A percentile compares a stretch with the other conserved stretches of the same genome.
These are phyloP conservation scores for Anabacerthia variegaticeps DNA, from an alignment of 2,797 vertebrate species.

Conservation along the genomic window DNA sequence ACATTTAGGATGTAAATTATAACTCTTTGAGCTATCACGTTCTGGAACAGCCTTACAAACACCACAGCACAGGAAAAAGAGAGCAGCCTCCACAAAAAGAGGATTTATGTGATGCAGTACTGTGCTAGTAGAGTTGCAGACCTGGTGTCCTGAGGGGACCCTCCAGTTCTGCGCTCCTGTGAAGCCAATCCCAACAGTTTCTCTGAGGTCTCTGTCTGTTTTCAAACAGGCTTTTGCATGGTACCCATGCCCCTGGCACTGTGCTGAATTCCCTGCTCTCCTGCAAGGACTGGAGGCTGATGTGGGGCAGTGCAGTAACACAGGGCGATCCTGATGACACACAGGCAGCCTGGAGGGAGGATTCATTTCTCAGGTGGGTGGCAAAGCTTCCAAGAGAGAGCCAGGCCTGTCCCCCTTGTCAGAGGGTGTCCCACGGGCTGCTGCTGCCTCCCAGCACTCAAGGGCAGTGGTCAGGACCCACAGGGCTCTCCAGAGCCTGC, in stretches of 20 bases:
- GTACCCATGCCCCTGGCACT: not conserved
- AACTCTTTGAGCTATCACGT: not conserved
- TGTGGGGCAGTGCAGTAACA: not conserved
- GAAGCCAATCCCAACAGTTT: not conserved
- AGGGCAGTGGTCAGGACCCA: not conserved
- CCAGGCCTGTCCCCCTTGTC: not conserved
- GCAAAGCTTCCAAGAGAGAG: not conserved
- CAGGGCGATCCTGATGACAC: fast-evolving
- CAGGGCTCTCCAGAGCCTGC: not conserved
- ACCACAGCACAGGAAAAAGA: not conserved
- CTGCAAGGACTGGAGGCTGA: not conserved
- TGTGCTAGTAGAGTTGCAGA: not conserved
- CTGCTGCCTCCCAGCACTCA: not conserved
- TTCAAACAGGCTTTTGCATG: not conserved
- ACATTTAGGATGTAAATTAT: not conserved
- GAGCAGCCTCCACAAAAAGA: not conserved
- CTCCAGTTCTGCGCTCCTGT: not conserved
- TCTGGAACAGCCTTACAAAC: not conserved
- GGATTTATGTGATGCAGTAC: not conserved
- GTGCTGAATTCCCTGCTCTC: not conserved
- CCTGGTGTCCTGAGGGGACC: not conserved
- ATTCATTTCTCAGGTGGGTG: not conserved
- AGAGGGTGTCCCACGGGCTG: not conserved
- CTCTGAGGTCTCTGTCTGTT: not conserved
- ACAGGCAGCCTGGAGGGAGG: not conserved